Conservation (phyloP, 2,888 invertebrate species). For the Oxytorus armatus region DNA sequence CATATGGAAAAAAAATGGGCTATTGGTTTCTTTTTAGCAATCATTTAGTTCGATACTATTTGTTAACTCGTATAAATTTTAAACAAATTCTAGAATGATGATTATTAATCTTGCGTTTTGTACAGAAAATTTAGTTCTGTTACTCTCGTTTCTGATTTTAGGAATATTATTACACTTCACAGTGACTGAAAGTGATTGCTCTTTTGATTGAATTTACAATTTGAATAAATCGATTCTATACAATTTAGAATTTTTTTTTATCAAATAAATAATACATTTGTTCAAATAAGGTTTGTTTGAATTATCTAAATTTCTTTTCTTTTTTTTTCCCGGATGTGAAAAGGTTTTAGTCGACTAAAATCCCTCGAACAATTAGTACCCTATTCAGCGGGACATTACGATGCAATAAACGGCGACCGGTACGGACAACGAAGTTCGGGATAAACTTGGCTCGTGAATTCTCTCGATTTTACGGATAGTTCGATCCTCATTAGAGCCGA, state of each 20-base stretch:
- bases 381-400: slow-evolving; percentile 50
- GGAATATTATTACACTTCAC: too few species aligned
- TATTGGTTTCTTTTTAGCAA: not conserved
- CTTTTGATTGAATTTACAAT: too few species aligned
- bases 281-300: not conserved
- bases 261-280: too few species aligned
- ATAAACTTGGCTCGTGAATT: slow-evolving; percentile 43
- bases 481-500: slow-evolving; percentile 56
- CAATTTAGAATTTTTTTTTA: too few species aligned
- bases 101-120: too few species aligned
- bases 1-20: not conserved
- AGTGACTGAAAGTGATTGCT: too few species aligned
- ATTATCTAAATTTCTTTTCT: not conserved
- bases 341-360: slow-evolving; percentile 1
- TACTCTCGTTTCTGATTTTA: too few species aligned
- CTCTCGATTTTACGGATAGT: slow-evolving; percentile 52
- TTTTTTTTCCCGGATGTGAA: not conserved
- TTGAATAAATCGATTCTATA: not conserved
- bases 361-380: slow-evolving; percentile 45
- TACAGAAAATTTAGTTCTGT: too few species aligned
- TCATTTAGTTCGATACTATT: not conserved
- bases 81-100: too few species aligned
- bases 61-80: too few species aligned
- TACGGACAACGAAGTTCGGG: slow-evolving; percentile 37
- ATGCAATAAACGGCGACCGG: slow-evolving; percentile 29